Evolutionary conservation across 2,113 vertebrate genomes (phyloP), one percentile per base, ranked within the genome.

Genomic region (Gila orcuttii): DNA sequence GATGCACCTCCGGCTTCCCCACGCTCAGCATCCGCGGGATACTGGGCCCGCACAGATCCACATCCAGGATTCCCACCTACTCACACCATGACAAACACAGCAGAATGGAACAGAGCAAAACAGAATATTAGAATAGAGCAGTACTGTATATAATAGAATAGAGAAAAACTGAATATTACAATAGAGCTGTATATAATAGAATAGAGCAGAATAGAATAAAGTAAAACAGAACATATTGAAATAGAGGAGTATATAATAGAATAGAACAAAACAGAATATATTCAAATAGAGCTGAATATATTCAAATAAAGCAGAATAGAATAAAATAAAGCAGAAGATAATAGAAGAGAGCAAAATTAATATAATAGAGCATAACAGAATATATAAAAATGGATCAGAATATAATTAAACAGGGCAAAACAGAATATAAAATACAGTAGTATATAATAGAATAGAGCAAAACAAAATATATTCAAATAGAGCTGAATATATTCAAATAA

Each of bases 1-100:
- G 97, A 91, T 99, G 98, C 82, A 99, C 98, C 0, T 95, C 94
- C 0, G 71, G 93, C 78, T 89, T 93, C 83, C 95, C 94, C 0
- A 91, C 92, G 3, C 36, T 82, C 66, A 99, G 93, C 98, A 99
- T 99, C 86, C 91, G 95, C 0, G 98, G 98, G 55, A 99, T 96
- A 90, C 98, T 99, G 85, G 98, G 98, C 0, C 98, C 98, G 11
- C 98, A 99, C 50, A 99, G 93, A 90, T 99, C 98, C 76, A 97
- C 95, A 0, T 99, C 98, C 57, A 99, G 94, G 91, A 99, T 96
- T 1, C 98, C 98, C 60, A 99, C 97, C 98, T 99, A 3, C 15
- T 3, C 73, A 28, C 0, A 52, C 15, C 11, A 47, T 2, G 12
- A 28, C 62, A 33, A 36, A n/a, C 11, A 68, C 6, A 31, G 2